These are phyloP conservation scores for Criorhina ranunculi DNA, from an alignment of 2,888 invertebrate genomes.

Conservation along the genomic window DNA sequence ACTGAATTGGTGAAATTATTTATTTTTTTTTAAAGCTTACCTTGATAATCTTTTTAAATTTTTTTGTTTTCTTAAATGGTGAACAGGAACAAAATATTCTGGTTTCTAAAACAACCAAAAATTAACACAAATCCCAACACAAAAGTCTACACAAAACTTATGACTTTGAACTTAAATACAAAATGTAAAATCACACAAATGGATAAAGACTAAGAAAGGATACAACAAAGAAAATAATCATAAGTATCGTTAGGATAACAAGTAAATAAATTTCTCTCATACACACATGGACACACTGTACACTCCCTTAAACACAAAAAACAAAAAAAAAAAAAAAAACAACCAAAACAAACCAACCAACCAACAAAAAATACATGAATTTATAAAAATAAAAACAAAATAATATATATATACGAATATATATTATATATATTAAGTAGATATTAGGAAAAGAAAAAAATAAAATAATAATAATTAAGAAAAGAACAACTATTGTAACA, in stretches of 20 bases:
- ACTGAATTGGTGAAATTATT: slow-evolving; percentile 77
- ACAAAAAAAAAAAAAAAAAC: slow-evolving; percentile 52
- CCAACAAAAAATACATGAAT: slow-evolving; percentile 63
- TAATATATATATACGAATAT: slow-evolving; percentile 42
- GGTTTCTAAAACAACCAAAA: slow-evolving; percentile 53
- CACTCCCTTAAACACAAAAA: slow-evolving; percentile 46
- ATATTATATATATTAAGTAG: slow-evolving; percentile 54
- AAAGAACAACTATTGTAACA: slow-evolving; percentile 76
- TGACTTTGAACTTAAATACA: slow-evolving; percentile 54
- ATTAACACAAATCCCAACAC: slow-evolving; percentile 61
- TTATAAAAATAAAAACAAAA: slow-evolving; percentile 41
- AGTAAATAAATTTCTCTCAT: slow-evolving; percentile 36
- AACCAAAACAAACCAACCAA: slow-evolving; percentile 24
- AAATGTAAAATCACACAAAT: slow-evolving; percentile 59
- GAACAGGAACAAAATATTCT: slow-evolving; percentile 65
- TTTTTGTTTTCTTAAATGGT: slow-evolving; percentile 48
- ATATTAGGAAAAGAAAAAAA: slow-evolving; percentile 42
- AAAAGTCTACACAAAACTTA: slow-evolving; percentile 62
- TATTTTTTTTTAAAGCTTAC: slow-evolving; percentile 24
- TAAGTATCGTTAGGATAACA: slow-evolving; percentile 68
- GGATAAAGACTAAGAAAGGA: slow-evolving; percentile 68
- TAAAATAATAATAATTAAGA: slow-evolving; percentile 44
- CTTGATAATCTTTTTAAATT: slow-evolving; percentile 8
- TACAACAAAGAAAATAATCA: slow-evolving; percentile 39
- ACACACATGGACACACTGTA: slow-evolving; percentile 49